Conservation (phyloP, 2,888 invertebrate species). For the Euphydryas editha region DNA sequence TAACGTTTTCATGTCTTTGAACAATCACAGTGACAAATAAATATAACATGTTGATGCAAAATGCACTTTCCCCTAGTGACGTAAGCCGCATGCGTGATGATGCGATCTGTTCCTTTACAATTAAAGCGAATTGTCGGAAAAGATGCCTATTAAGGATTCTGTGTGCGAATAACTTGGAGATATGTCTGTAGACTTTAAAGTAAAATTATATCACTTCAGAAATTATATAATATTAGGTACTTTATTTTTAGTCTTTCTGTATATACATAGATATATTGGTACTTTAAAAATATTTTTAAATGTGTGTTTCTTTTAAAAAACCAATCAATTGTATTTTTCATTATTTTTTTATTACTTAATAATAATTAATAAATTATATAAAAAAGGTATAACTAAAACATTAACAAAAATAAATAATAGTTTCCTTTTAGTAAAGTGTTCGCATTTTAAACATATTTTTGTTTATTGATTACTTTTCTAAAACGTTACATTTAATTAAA, state of each 20-base stretch:
- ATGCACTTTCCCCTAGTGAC: constrained; percentile 72
- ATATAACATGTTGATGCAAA: constrained; percentile 51
- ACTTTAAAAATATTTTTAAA: not conserved
- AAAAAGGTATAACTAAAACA: no score
- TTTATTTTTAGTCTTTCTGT: not conserved
- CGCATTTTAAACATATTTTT: no score
- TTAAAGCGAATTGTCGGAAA: constrained; percentile 57
- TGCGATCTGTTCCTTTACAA: constrained; percentile 67
- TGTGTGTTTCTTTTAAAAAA: no score
- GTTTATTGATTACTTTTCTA: no score
- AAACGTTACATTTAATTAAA: not conserved
- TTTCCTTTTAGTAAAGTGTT: no score
- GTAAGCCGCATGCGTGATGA: constrained; percentile 65
- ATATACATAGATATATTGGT: not conserved
- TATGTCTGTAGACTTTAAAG: constrained; percentile 30
- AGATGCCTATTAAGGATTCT: constrained; percentile 62
- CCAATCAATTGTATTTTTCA: no score
- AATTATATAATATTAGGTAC: constrained; percentile 18
- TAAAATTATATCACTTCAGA: constrained; percentile 18
- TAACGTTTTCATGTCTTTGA: not conserved
- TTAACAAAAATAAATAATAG: no score
- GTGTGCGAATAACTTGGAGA: constrained; percentile 12
- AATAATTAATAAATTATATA: no score
- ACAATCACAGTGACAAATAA: constrained; percentile 13
- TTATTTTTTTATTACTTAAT: no score